Evolutionary conservation across 2,113 vertebrate species (phyloP).

Genomic region (Anoura caudifer): DNA sequence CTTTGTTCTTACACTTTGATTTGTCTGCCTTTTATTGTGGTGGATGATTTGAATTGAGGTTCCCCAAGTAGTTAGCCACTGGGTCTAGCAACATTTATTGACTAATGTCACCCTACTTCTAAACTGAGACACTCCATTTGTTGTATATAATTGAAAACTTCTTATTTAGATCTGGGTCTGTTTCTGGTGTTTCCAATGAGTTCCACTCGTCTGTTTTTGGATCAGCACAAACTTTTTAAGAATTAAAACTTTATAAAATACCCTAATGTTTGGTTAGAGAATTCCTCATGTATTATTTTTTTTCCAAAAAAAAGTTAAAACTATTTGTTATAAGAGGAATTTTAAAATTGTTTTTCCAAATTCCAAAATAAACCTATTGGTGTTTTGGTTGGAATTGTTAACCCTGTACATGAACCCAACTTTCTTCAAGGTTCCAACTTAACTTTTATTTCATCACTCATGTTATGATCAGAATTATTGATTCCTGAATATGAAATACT

Average conservation of each 20-base stretch:
- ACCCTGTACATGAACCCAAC: neutral
- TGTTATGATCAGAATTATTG: neutral
- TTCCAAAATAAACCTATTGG: conserved; percentile 3
- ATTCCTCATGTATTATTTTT: neutral
- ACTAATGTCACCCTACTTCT: neutral
- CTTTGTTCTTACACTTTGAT: neutral
- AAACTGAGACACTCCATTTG: neutral
- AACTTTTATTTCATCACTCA: conserved; percentile 9
- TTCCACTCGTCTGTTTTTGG: neutral
- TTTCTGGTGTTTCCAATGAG: neutral
- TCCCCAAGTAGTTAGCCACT: neutral
- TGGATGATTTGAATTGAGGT: neutral
- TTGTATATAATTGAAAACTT: neutral
- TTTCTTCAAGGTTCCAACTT: neutral
- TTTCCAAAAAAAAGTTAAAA: neutral
- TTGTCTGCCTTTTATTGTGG: neutral
- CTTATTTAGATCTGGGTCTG: neutral
- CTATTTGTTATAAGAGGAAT: neutral
- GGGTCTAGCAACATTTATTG: neutral
- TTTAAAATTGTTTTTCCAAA: conserved; percentile 23
- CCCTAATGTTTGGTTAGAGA: neutral
- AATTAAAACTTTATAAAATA: neutral
- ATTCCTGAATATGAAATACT: neutral
- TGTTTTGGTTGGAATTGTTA: neutral
- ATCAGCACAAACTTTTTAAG: neutral